Conservation (phyloP, 2,113 vertebrate species). For the Clarias batrachus region DNA sequence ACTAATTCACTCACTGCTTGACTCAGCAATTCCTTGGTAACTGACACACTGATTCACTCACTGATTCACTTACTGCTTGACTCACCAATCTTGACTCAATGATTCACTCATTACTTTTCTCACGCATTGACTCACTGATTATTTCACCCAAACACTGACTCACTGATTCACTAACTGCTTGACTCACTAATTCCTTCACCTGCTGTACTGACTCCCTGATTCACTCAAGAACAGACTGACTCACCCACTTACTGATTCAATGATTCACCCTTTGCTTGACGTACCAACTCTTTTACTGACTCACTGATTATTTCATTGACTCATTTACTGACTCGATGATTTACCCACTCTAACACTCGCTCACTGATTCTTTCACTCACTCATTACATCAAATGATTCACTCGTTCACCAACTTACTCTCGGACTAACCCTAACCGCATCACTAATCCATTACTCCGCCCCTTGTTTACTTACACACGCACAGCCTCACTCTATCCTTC, state of each 20-base stretch:
- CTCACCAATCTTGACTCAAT: neutral
- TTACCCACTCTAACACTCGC: too few species aligned
- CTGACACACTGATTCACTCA: neutral
- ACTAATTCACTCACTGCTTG: neutral
- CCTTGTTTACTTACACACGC: neutral
- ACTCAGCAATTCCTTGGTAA: too few species aligned
- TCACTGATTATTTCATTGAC: neutral
- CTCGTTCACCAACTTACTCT: too few species aligned
- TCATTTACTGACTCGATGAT: too few species aligned
- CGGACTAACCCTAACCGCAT: too few species aligned
- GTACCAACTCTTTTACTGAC: neutral
- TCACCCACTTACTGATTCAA: neutral
- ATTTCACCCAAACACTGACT: conserved; percentile 32
- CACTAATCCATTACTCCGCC: neutral
- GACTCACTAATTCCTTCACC: neutral
- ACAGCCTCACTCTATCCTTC: neutral
- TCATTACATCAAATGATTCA: too few species aligned
- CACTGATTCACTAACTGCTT: neutral
- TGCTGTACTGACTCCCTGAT: neutral
- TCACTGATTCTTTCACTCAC: too few species aligned
- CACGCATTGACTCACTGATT: too few species aligned
- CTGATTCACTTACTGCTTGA: neutral
- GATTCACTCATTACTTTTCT: neutral
- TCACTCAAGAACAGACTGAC: neutral
- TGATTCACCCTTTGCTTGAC: neutral